Evolutionary conservation across 2,113 vertebrate genomes (phyloP).

Genomic region (Nesogale talazaci): DNA sequence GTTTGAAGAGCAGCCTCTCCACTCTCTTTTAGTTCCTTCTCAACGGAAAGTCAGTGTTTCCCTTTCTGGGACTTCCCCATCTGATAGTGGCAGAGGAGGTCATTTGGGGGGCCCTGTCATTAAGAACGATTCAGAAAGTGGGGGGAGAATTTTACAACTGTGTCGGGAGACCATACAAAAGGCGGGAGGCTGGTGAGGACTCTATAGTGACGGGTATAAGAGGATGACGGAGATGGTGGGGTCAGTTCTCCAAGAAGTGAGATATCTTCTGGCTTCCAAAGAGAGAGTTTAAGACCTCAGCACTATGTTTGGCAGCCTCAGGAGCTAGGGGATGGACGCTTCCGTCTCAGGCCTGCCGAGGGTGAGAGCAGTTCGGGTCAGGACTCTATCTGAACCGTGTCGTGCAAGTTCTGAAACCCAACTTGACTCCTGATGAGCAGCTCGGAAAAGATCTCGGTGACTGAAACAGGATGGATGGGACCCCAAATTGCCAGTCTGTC

Average conservation of each 20-base stretch:
- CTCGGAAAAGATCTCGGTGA: not conserved
- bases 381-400: not conserved
- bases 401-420: not conserved
- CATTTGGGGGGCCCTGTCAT: not conserved
- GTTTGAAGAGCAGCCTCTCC: not conserved
- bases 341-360: not conserved
- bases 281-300: not conserved
- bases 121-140: slow-evolving; percentile 14
- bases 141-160: not conserved
- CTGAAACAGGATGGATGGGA: not conserved
- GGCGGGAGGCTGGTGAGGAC: not conserved
- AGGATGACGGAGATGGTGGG: not conserved
- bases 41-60: not conserved
- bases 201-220: not conserved
- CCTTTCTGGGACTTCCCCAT: not conserved
- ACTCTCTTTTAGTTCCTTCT: not conserved
- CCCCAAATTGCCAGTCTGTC: not conserved
- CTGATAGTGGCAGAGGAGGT: not conserved
- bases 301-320: not conserved
- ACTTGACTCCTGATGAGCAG: not conserved
- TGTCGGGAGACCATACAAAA: not conserved
- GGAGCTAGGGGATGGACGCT: not conserved
- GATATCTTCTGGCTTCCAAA: not conserved
- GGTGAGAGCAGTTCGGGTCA: not conserved
- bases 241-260: not conserved